A percentile compares a stretch with the other conserved stretches of the same genome.
phyloP scores from a whole-genome alignment of 2,113 vertebrate genomes.

The Grallaria varia region DNA sequence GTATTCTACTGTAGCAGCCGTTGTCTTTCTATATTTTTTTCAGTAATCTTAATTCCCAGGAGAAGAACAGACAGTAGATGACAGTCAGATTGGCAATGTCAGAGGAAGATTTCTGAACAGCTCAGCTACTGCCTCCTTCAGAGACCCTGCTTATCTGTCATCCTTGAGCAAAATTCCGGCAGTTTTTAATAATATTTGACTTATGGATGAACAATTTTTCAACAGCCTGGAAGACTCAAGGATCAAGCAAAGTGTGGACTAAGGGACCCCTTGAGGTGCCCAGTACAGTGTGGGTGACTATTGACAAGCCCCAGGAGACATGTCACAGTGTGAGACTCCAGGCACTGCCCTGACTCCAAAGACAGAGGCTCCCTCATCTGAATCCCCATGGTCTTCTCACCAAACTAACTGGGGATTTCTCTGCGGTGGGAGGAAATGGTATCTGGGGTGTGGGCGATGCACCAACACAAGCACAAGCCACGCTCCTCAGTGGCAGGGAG shows the following conservation, averaged over 20 bases:
- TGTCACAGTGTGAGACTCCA: neutral
- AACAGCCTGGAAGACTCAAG: constrained; percentile 11
- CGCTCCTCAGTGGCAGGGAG: neutral
- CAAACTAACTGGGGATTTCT: neutral
- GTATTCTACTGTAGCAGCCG: neutral
- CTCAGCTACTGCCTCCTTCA: neutral
- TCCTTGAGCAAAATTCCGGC: constrained; percentile 24
- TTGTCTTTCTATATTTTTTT: neutral
- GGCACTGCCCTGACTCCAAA: neutral
- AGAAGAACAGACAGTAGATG: constrained; percentile 7
- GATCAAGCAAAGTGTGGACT: neutral
- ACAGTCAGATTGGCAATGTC: constrained; percentile 37
- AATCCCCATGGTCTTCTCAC: neutral
- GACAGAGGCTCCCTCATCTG: neutral
- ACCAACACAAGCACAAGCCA: neutral
- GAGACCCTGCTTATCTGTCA: constrained; percentile 20
- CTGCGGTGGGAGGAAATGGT: neutral
- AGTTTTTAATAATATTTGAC: constrained; percentile 49
- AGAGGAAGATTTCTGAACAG: constrained; percentile 5
- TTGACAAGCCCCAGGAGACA: neutral
- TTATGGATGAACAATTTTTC: constrained; percentile 38
- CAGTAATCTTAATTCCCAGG: constrained; percentile 2
- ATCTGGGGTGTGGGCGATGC: neutral
- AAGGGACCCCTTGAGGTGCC: neutral
- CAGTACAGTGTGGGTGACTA: neutral